Evolutionary conservation across 1,140 invertebrate genomes (phyloP).

Genomic region (Adoxophyes honmai): DNA sequence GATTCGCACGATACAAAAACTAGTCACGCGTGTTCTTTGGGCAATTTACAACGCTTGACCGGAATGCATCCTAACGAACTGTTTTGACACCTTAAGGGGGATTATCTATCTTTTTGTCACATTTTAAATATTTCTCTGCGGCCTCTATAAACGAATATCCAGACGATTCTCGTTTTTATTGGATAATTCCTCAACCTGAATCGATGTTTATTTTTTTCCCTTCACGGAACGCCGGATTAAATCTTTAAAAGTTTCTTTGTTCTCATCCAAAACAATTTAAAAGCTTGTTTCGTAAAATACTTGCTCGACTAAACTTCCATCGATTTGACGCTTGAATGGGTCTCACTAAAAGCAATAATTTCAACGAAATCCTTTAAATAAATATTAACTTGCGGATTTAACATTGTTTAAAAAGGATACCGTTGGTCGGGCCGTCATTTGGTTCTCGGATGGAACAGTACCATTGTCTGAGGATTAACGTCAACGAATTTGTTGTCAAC

Average conservation of each 20-base stretch:
- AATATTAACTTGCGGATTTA: constrained; percentile 58
- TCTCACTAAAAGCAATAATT: constrained; percentile 38
- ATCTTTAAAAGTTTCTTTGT: constrained; percentile 6
- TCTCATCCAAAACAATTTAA: constrained; percentile 3
- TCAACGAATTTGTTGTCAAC: constrained; percentile 73
- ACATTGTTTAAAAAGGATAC: constrained; percentile 42
- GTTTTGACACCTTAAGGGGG: constrained; percentile 30
- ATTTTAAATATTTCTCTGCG: constrained; percentile 17
- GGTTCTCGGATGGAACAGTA: constrained; percentile 51
- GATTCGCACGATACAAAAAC: constrained; percentile 24
- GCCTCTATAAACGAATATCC: constrained; percentile 9
- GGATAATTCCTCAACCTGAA: constrained; percentile 11
- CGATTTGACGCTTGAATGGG: constrained; percentile 14
- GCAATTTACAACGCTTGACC: constrained; percentile 25
- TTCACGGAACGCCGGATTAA: constrained; percentile 2
- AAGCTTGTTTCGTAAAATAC: constrained; percentile 3
- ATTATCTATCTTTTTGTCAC: constrained; percentile 29
- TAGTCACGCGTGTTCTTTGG: constrained; percentile 29
- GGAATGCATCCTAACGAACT: constrained; percentile 30
- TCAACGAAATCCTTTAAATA: constrained; percentile 56
- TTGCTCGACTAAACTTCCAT: constrained; percentile 11
- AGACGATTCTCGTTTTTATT: constrained; percentile 13
- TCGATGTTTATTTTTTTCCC: background rate
- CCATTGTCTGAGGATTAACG: constrained; percentile 73
- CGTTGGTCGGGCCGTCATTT: constrained; percentile 48